Evolutionary conservation across 2,113 vertebrate species (phyloP).

Genomic region (Nycticryphes semicollaris): DNA sequence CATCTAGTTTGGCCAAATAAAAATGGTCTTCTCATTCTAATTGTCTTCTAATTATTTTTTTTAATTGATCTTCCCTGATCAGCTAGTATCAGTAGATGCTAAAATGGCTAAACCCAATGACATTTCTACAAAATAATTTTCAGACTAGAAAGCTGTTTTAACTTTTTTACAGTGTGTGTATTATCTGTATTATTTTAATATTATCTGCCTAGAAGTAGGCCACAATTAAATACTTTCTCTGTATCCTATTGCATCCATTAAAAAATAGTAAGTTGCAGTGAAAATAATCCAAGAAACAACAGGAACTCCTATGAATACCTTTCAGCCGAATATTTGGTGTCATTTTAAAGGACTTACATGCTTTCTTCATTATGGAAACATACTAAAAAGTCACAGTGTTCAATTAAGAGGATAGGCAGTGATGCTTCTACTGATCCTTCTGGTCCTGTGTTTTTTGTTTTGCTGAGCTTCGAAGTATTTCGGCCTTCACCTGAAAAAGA

Average conservation of each 20-base stretch:
- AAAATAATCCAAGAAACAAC: background rate
- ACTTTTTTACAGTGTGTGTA: background rate
- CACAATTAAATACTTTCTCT: background rate
- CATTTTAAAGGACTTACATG: slow-evolving; percentile 61
- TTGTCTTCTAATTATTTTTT: background rate
- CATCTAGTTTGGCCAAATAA: background rate
- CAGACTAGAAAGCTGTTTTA: background rate
- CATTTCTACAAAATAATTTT: background rate
- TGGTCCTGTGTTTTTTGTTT: background rate
- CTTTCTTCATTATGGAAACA: background rate
- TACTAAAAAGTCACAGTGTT: slow-evolving; percentile 39
- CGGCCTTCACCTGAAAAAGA: slow-evolving; percentile 13
- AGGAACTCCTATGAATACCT: background rate
- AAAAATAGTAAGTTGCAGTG: background rate
- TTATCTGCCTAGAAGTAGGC: background rate
- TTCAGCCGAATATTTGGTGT: background rate
- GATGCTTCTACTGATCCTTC: slow-evolving; percentile 65
- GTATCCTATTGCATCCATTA: background rate
- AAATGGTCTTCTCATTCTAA: background rate
- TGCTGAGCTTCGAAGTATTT: background rate
- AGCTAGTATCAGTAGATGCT: background rate
- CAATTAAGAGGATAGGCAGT: slow-evolving; percentile 79
- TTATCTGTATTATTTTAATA: too few species aligned
- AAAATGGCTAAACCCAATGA: background rate
- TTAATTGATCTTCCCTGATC: background rate